These are phyloP conservation scores for Lepidurus couesii DNA, from an alignment of 1,140 invertebrate genomes.

Conservation along the genomic window DNA sequence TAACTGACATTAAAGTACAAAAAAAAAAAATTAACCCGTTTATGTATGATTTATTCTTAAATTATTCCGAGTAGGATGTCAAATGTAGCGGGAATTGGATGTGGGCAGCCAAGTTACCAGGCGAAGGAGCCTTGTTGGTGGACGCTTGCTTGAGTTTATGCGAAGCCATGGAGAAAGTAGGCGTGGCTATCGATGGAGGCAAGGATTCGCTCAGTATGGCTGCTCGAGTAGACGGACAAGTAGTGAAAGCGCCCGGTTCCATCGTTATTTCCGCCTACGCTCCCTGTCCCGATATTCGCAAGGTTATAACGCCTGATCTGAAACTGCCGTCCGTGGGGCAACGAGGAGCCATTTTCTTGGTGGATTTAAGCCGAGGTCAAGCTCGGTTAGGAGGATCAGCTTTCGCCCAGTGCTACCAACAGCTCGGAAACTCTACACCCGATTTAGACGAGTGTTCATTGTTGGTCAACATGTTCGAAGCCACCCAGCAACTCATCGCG, in stretches of 20 bases:
- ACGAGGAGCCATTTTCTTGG: slow-evolving; percentile 56
- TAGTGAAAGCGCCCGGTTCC: slow-evolving; percentile 75
- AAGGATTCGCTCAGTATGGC: slow-evolving; percentile 99
- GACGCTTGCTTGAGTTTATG: slow-evolving; percentile 86
- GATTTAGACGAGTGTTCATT: slow-evolving; percentile 66
- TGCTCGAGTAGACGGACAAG: slow-evolving; percentile 63
- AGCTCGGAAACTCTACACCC: slow-evolving; percentile 72
- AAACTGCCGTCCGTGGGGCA: slow-evolving; percentile 57
- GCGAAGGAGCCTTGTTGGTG: slow-evolving; percentile 80
- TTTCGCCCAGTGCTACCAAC: slow-evolving; percentile 80
- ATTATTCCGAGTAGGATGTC: slow-evolving; percentile 58
- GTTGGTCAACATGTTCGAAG: slow-evolving; percentile 68
- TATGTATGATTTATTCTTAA: neutral
- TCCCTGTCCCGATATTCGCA: slow-evolving; percentile 74
- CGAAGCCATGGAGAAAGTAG: slow-evolving; percentile 71
- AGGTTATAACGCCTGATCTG: slow-evolving; percentile 77
- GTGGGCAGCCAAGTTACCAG: slow-evolving; percentile 93
- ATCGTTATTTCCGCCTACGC: slow-evolving; percentile 92
- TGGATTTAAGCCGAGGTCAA: slow-evolving; percentile 61
- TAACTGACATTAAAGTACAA: too few relatives aligned
- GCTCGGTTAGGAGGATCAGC: slow-evolving; percentile 81
- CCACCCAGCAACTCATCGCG: slow-evolving; percentile 71
- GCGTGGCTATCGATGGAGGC: slow-evolving; percentile 87
- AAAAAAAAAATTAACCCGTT: too few relatives aligned
- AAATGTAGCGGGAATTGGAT: slow-evolving; percentile 99